Evolutionary conservation across 1,140 invertebrate species (phyloP).

Genomic region (Riptortus pedestris): DNA sequence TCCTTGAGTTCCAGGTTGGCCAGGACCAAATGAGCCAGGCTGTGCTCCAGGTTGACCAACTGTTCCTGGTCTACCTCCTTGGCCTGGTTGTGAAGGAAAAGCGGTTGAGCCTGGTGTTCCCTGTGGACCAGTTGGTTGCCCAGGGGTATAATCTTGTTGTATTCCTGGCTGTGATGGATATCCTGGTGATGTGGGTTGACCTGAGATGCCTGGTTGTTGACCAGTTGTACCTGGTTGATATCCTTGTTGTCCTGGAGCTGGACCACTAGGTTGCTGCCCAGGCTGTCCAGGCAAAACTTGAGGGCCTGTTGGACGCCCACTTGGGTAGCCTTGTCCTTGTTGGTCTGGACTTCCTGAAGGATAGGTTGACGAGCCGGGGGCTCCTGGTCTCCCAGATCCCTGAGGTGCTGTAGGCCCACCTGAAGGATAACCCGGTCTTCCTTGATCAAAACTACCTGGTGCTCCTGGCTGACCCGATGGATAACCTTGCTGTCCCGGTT

Average conservation of each 20-base stretch:
- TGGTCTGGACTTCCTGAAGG: slow-evolving; percentile 24
- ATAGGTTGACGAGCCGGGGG: slow-evolving; percentile 22
- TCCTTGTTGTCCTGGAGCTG: neutral
- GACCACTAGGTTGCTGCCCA: neutral
- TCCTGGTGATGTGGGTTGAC: slow-evolving; percentile 10
- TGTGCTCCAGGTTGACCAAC: slow-evolving; percentile 7
- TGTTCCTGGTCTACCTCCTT: slow-evolving; percentile 18
- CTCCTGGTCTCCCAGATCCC: neutral
- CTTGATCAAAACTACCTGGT: neutral
- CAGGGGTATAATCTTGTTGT: neutral
- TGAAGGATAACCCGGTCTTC: slow-evolving; percentile 16
- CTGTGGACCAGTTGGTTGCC: no score
- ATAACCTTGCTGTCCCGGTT: neutral
- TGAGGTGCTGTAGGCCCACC: slow-evolving; percentile 11
- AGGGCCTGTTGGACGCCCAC: slow-evolving; percentile 26
- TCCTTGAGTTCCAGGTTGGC: slow-evolving; percentile 21
- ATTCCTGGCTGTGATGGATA: slow-evolving; percentile 6
- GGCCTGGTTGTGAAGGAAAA: slow-evolving; percentile 18
- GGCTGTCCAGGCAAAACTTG: slow-evolving; percentile 11
- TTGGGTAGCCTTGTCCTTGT: slow-evolving; percentile 28
- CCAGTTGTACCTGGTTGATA: neutral
- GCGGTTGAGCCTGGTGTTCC: neutral
- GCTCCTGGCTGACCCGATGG: slow-evolving; percentile 9
- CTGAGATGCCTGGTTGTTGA: slow-evolving; percentile 8
- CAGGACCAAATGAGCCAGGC: slow-evolving; percentile 21